phyloP scores from a whole-genome alignment of 2,797 vertebrate genomes.

The Pantherophis alleghaniensis region DNA sequence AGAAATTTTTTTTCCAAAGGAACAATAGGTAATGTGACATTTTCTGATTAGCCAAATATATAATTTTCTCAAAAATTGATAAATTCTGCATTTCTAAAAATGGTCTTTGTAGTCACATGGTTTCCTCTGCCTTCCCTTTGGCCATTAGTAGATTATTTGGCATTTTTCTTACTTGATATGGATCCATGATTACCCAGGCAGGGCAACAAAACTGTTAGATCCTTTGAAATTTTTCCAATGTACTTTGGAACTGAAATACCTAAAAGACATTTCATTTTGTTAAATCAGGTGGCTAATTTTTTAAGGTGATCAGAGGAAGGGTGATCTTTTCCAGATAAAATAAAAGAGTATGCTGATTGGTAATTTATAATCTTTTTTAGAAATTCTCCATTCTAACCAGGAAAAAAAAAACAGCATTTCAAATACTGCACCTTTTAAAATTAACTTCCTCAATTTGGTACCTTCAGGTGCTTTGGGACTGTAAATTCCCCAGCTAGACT shows the following conservation, averaged over 20 bases:
- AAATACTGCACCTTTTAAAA: background rate
- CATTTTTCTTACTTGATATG: background rate
- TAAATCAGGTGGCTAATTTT: background rate
- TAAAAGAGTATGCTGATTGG: background rate
- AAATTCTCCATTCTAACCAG: background rate
- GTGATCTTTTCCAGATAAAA: background rate
- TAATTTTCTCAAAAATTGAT: background rate
- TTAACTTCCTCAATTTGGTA: background rate
- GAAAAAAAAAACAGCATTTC: background rate
- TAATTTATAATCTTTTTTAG: background rate
- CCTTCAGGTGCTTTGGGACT: background rate
- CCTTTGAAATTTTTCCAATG: background rate
- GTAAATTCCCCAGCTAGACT: background rate
- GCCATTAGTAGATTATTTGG: background rate
- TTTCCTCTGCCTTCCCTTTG: background rate
- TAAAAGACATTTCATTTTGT: background rate
- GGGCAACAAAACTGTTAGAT: background rate
- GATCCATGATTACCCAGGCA: background rate
- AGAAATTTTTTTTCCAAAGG: background rate
- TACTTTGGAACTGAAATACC: background rate
- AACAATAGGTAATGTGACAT: background rate
- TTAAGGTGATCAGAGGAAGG: background rate
- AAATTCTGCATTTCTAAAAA: background rate
- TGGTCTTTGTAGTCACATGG: background rate
- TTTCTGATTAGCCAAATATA: background rate